phyloP scores from a whole-genome alignment of 1,140 invertebrate species.

The Cylas formicarius region DNA sequence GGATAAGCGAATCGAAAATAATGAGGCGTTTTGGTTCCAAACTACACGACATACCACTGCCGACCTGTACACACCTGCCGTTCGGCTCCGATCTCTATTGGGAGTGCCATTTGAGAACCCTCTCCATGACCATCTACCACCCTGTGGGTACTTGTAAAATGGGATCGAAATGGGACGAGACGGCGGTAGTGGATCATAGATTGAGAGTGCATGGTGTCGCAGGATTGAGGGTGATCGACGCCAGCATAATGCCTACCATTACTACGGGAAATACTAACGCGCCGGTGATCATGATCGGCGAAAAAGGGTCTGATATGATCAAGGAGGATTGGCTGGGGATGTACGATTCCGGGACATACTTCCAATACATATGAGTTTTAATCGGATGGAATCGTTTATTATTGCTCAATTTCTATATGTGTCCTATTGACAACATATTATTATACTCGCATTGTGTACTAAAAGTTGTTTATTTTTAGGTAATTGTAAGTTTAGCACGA shows the following conservation, averaged over 20 bases:
- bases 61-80: slow-evolving; percentile 64
- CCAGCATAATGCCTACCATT: slow-evolving; percentile 84
- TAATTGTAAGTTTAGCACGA: too few species aligned
- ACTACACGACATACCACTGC: slow-evolving; percentile 63
- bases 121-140: slow-evolving; percentile 83
- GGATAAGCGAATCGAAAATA: slow-evolving; percentile 63
- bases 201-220: slow-evolving; percentile 69
- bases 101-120: slow-evolving; percentile 76
- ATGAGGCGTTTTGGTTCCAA: slow-evolving; percentile 75
- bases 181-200: slow-evolving; percentile 74
- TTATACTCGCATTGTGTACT: too few species aligned
- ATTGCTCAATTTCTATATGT: too few species aligned
- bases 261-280: slow-evolving; percentile 45
- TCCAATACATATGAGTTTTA: too few species aligned
- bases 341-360: too few species aligned
- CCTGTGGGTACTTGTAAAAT: slow-evolving; percentile 77
- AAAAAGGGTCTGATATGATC: slow-evolving; percentile 42
- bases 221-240: slow-evolving; percentile 76
- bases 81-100: slow-evolving; percentile 76
- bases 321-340: slow-evolving; percentile 43
- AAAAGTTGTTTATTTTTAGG: too few species aligned
- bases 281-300: slow-evolving; percentile 42
- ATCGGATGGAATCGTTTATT: too few species aligned
- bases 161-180: slow-evolving; percentile 66
- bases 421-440: too few species aligned